A percentile compares a stretch with the other conserved stretches of the same genome.
Evolutionary conservation across 1,140 invertebrate genomes (phyloP).

Genomic region (Drosophila mayri): DNA sequence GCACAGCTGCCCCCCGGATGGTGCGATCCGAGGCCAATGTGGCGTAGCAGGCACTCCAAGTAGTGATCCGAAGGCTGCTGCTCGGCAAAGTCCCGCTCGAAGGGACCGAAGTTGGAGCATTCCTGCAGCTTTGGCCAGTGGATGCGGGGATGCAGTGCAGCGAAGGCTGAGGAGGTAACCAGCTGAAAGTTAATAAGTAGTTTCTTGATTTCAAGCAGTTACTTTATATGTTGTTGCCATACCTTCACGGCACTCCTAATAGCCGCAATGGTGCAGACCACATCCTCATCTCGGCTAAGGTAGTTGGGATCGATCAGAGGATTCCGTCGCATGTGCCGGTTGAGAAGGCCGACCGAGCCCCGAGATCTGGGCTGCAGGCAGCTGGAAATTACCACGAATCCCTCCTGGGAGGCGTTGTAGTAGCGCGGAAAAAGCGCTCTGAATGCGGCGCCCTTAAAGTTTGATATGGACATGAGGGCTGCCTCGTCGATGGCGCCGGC

Average conservation of each 20-base stretch:
- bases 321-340: slow-evolving; percentile 86
- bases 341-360: slow-evolving; percentile 87
- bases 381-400: slow-evolving; percentile 88
- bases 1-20: slow-evolving; percentile 89
- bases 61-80: slow-evolving; percentile 86
- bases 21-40: slow-evolving; percentile 88
- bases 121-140: slow-evolving; percentile 88
- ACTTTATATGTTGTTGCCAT: too few relatives aligned
- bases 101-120: slow-evolving; percentile 85
- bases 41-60: slow-evolving; percentile 88
- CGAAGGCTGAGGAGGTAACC: slow-evolving; percentile 87
- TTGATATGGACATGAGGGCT: slow-evolving; percentile 88
- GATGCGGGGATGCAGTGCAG: slow-evolving; percentile 87
- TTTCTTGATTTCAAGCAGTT: too few relatives aligned
- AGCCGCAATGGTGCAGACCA: slow-evolving; percentile 88
- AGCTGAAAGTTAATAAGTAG: slow-evolving; percentile 21
- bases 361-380: slow-evolving; percentile 89
- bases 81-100: slow-evolving; percentile 63
- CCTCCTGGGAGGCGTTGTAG: slow-evolving; percentile 88
- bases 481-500: slow-evolving; percentile 89
- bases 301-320: slow-evolving; percentile 92
- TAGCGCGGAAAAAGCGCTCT: slow-evolving; percentile 88
- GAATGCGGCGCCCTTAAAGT: slow-evolving; percentile 88
- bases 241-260: slow-evolving; percentile 87
- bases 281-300: slow-evolving; percentile 87